Evolutionary conservation across 2,113 vertebrate genomes (phyloP), one percentile per base, ranked within the genome.

Genomic region (Penelope pileata): DNA sequence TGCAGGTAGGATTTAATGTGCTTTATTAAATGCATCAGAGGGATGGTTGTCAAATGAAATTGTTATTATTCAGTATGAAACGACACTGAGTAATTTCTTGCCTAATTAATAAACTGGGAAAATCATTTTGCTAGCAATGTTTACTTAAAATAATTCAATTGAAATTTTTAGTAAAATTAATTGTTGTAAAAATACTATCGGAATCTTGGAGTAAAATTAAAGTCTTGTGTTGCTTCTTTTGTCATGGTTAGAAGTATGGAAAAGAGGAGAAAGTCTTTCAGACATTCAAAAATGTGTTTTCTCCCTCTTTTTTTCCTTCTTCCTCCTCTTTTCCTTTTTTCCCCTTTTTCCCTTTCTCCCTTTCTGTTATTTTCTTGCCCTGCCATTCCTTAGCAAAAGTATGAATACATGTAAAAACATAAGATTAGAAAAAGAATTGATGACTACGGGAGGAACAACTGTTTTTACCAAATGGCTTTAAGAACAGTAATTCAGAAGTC

Each of bases 251-350:
- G 34, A 83, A 85, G 19, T 64, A 30, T 58, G 43, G 47, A 38
- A 62, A 78, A 82, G 58, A 56, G 10, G 14, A 83, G 51, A 43
- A 75, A 30, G 22, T 58, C 53, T 80, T 69, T 51, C 15, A 23
- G 10, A 1, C 1, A 6, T 13, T 15, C 6, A 16, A 40, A 80
- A 63, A 26, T 6, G n/a, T 16, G 9, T 26, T 4, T 32, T 81
- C 6, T 88, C 0, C 0, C 9, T 40, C 10, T 53, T 26, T 19
- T 9, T 19, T 6, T 56, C 19, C n/a, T n/a, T n/a, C n/a, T n/a
- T n/a, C n/a, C n/a, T n/a, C n/a, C n/a, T n/a, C n/a, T n/a, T n/a
- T n/a, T n/a, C n/a, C n/a, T n/a, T n/a, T n/a, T n/a, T n/a, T n/a
- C n/a, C n/a, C n/a, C n/a, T n/a, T n/a, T 29, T 22, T 73, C 50